These are phyloP conservation scores for Phytoseiulus persimilis DNA, from an alignment of 2,888 invertebrate genomes.

Conservation along the genomic window DNA sequence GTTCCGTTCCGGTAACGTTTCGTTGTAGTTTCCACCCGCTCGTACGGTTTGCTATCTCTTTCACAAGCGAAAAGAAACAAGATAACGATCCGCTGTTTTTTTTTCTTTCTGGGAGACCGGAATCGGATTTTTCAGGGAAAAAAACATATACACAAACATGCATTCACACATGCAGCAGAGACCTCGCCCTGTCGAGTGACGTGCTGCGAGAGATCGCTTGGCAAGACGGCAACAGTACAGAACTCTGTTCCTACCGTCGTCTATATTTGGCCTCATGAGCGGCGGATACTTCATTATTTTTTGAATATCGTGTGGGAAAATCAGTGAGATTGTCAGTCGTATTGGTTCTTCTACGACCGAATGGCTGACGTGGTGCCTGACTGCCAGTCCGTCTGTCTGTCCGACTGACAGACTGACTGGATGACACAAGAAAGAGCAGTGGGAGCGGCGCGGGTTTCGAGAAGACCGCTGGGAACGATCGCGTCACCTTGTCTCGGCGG, in stretches of 20 bases:
- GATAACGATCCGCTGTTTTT: not conserved
- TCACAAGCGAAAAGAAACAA: not conserved
- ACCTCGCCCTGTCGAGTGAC: not conserved
- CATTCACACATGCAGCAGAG: too few relatives aligned
- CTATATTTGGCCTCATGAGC: not conserved
- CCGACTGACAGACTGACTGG: not conserved
- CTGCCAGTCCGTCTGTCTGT: not conserved
- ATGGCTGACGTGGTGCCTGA: not conserved
- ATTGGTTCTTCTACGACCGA: not conserved
- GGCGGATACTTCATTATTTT: not conserved
- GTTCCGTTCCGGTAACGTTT: not conserved
- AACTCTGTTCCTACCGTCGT: too few relatives aligned
- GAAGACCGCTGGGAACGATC: not conserved
- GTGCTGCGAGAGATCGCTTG: not conserved
- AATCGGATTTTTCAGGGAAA: not conserved
- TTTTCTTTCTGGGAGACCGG: not conserved
- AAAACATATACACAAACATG: not conserved
- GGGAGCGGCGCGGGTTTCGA: not conserved
- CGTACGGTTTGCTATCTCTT: not conserved
- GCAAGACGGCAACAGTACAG: not conserved
- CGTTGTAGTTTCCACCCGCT: not conserved
- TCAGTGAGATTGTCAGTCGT: not conserved
- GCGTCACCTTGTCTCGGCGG: not conserved
- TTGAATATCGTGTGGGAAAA: not conserved
- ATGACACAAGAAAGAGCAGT: not conserved